Percentiles rank a stretch among this genome's conserved stretches.
Conservation (phyloP, 1,140 invertebrate species). For the Drosophila rufa region DNA sequence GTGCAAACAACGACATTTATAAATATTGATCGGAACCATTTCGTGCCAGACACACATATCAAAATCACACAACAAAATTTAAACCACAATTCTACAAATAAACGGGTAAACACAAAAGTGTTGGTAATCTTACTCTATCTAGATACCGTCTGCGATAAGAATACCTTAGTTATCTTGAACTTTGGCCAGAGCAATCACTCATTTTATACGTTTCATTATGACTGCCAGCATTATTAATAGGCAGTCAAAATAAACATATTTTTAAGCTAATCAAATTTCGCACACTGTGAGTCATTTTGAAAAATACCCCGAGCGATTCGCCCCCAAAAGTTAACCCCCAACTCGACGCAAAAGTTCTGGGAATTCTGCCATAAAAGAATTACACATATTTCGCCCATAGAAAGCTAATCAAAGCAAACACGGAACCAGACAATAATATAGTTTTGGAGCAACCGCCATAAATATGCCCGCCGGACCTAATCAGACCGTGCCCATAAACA, state of each 20-base stretch:
- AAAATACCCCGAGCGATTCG: neutral
- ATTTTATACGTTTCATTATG: constrained; percentile 14
- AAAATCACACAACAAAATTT: neutral
- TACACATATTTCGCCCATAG: constrained; percentile 6
- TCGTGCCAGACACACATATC: neutral
- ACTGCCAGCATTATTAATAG: neutral
- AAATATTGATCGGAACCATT: constrained; percentile 2
- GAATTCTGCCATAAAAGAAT: constrained; percentile 7
- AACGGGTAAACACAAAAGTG: neutral
- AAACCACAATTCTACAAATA: neutral
- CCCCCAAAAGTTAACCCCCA: neutral
- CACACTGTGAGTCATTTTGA: constrained; percentile 16
- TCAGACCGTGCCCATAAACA: constrained; percentile 25
- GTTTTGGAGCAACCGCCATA: constrained; percentile 17
- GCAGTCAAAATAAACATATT: constrained; percentile 12
- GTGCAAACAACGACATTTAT: constrained; percentile 4
- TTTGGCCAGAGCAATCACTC: neutral
- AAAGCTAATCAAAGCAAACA: constrained; percentile 18
- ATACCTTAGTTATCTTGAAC: neutral
- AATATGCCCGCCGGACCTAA: constrained; percentile 20
- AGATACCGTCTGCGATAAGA: constrained; percentile 13
- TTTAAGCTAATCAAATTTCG: neutral
- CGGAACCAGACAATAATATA: constrained; percentile 28
- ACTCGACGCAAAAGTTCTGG: neutral
- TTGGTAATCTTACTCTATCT: constrained; percentile 4